Conservation (phyloP, 2,113 vertebrate species). For the Motacilla alba region DNA sequence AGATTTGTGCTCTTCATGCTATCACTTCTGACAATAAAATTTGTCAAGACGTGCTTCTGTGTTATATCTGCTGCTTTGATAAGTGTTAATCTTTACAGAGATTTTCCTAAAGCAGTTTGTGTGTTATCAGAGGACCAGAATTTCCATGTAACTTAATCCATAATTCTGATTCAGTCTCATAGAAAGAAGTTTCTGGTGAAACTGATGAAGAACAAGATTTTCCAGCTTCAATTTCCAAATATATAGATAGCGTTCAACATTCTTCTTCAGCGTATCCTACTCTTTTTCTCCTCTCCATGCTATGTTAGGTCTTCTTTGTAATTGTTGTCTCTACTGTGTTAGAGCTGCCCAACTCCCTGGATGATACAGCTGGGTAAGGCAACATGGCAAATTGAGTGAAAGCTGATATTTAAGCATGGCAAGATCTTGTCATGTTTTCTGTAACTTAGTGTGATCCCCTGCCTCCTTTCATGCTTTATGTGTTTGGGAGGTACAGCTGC, state of each 20-base stretch:
- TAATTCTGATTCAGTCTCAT: background rate
- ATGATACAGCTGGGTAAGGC: background rate
- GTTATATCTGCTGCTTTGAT: background rate
- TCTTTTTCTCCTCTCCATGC: background rate
- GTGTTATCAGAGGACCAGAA: background rate
- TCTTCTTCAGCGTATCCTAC: background rate
- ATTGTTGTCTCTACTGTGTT: background rate
- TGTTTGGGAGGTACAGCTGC: background rate
- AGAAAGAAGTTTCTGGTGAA: background rate
- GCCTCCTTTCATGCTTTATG: background rate
- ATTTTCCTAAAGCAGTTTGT: background rate
- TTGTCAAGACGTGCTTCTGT: background rate
- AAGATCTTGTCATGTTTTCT: background rate
- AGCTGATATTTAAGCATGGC: background rate
- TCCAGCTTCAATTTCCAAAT: background rate
- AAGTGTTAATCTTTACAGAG: background rate
- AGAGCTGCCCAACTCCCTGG: background rate
- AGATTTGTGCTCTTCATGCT: background rate
- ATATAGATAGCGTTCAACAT: background rate
- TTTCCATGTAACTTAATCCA: background rate
- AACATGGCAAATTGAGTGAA: background rate
- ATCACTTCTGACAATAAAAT: background rate
- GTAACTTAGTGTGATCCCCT: background rate
- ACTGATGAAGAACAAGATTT: background rate
- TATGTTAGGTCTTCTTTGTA: background rate